phyloP scores from a whole-genome alignment of 2,113 vertebrate species.

The Microcebus murinus region DNA sequence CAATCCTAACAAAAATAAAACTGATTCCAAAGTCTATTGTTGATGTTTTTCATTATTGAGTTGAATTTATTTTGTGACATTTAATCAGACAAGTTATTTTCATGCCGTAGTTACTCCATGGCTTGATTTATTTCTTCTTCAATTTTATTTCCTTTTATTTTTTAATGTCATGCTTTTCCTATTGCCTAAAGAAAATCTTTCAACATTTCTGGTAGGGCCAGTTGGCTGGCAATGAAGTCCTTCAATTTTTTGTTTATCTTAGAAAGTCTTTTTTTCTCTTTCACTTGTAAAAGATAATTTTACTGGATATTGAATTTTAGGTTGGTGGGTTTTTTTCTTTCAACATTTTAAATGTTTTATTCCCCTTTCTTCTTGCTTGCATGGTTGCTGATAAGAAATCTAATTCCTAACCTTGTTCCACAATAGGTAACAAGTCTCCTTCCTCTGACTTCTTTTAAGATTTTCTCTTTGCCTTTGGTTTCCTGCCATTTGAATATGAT shows the following conservation, averaged over 20 bases:
- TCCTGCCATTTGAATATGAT: not conserved
- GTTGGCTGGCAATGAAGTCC: not conserved
- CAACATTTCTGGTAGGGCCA: not conserved
- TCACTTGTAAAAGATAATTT: not conserved
- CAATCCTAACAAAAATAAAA: not conserved
- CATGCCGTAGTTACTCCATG: not conserved
- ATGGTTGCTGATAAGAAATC: not conserved
- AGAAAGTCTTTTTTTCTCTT: not conserved
- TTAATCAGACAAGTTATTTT: not conserved
- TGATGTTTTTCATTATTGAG: not conserved
- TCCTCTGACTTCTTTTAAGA: not conserved
- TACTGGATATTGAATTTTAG: not conserved
- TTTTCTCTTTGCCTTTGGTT: not conserved
- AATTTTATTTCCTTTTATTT: not conserved
- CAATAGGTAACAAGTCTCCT: not conserved
- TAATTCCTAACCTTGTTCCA: not conserved
- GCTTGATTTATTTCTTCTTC: not conserved
- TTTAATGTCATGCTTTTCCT: not conserved
- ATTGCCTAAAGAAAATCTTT: not conserved
- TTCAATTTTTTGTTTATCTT: not conserved
- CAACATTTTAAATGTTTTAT: not conserved
- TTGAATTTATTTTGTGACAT: not conserved
- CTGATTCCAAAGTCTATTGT: not conserved
- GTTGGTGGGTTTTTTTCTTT: not conserved
- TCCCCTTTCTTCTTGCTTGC: not conserved